Evolutionary conservation across 1,140 invertebrate genomes (phyloP).

Genomic region (Aphis craccivora): DNA sequence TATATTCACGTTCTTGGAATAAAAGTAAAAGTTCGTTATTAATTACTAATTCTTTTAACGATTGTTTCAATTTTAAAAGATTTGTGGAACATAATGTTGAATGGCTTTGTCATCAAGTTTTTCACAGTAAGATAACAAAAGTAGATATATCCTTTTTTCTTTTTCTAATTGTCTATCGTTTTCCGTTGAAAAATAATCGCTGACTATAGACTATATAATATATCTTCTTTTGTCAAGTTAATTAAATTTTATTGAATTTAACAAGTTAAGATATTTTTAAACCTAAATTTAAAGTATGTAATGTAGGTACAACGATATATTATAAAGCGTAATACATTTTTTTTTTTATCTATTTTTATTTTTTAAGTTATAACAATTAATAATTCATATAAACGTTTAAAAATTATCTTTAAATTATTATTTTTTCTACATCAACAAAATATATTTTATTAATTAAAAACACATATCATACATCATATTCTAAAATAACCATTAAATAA

Average conservation of each 20-base stretch:
- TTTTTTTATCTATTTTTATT: background rate
- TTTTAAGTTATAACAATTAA: background rate
- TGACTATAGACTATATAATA: background rate
- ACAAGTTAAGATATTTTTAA: background rate
- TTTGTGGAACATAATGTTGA: background rate
- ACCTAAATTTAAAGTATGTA: background rate
- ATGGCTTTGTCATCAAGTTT: background rate
- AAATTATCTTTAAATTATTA: no score
- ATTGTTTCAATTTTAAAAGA: background rate
- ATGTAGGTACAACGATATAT: background rate
- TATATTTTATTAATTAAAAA: no score
- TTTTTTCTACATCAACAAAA: no score
- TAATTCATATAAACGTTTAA: no score
- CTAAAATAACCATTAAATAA: no score
- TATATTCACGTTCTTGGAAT: background rate
- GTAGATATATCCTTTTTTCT: background rate
- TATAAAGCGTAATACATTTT: background rate
- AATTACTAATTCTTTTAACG: background rate
- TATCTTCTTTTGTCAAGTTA: background rate
- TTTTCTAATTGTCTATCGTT: background rate
- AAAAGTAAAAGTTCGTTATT: no score
- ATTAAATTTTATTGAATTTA: background rate
- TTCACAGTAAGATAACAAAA: background rate
- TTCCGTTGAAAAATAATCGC: background rate
- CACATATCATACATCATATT: no score